Base-by-base conservation (phyloP, 2,113 vertebrate species). In the Sinocyclocheilus anophthalmus region DNA sequence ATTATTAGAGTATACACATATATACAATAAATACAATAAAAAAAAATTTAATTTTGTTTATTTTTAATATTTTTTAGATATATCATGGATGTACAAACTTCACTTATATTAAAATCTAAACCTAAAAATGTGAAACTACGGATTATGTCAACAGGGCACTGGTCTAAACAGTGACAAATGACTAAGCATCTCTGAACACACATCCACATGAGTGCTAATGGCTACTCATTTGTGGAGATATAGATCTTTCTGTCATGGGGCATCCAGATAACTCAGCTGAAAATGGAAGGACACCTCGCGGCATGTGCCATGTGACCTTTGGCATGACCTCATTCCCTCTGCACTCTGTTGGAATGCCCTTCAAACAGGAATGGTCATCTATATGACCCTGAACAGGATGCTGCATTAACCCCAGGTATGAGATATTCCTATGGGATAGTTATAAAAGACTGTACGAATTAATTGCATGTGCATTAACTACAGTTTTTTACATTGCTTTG, bases 281-380 rank as follows among this genome's bases (percentile, higher is more conserved):
- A 82, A 81, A 81, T 63, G 79, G 37, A 81, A 82, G 80, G 61
- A 82, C 80, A 82, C 80, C 80, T 82, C 80, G 59, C 80, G 61
- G 80, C 80, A 82, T 50, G 61, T 69, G 61, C 61, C 61, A 65
- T 82, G 80, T 82, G 61, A 82, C 80, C 61, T 69, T 50, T 82
- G 61, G 61, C 39, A 69, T 30, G 24, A 67, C 61, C 80, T 81
- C 80, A 11, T 81, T 81, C 61, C 42, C 61, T 22, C 80, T 81
- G 57, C 5, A 3, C 57, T 61, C 33, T 42, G 61, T 50, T 50
- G 61, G 24, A 67, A 82, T 33, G 61, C 80, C 80, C 80, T 69
- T 82, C 61, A 82, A 42, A 42, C 42, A 42, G 42, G 42, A 42
- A 8, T 50, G 8, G 79, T 50, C 76, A 78, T 16, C 61, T 13